phyloP scores from a whole-genome alignment of 2,888 invertebrate species.

The Caenorhabditis becei region DNA sequence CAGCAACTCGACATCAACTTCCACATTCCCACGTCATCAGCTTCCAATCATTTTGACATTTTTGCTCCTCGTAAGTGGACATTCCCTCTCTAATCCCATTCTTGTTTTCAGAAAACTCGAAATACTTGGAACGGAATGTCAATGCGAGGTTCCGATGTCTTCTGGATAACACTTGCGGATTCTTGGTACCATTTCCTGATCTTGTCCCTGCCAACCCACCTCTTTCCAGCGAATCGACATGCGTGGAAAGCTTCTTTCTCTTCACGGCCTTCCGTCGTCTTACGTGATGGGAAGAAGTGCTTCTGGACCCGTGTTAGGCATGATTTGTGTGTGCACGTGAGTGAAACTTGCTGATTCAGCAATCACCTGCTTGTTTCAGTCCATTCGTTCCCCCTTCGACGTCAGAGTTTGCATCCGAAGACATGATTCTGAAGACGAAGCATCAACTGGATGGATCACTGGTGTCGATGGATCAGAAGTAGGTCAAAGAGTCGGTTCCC shows the following conservation, averaged over 20 bases:
- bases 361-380: conserved; percentile 62
- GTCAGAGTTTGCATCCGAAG: conserved; percentile 94
- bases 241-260: conserved; percentile 94
- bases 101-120: conserved; percentile 65
- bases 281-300: conserved; percentile 82
- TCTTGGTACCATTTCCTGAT: conserved; percentile 87
- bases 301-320: conserved; percentile 85
- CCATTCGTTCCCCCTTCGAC: conserved; percentile 98
- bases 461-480: conserved; percentile 78
- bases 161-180: conserved; percentile 98
- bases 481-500: no score
- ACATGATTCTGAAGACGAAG: conserved; percentile 99
- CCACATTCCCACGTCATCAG: conserved; percentile 49
- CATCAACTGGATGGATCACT: conserved; percentile 92
- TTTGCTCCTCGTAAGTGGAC: conserved; percentile 87
- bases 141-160: conserved; percentile 99
- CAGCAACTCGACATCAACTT: conserved; percentile 72
- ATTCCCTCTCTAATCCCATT: not conserved
- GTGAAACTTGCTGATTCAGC: conserved; percentile 14
- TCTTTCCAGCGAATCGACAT: conserved; percentile 92
- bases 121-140: conserved; percentile 91
- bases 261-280: conserved; percentile 89
- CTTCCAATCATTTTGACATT: conserved; percentile 86
- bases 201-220: not conserved
- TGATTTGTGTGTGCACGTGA: conserved; percentile 95